Evolutionary conservation across 2,888 invertebrate species (phyloP).

Genomic region (Bibio marci): DNA sequence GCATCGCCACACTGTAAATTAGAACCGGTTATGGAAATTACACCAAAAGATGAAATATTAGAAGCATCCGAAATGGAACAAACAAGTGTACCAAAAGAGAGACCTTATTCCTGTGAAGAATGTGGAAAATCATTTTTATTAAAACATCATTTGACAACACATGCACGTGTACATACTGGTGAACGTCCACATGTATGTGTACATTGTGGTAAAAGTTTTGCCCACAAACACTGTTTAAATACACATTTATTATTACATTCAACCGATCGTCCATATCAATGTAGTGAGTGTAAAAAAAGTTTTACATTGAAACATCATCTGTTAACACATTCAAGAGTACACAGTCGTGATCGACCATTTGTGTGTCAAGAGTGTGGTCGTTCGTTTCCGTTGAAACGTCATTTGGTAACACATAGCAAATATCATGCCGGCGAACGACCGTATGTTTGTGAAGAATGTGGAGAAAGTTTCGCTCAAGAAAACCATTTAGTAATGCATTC

Average conservation of each 20-base stretch:
- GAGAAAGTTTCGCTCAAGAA: slow-evolving; percentile 80
- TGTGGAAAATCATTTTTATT: slow-evolving; percentile 70
- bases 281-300: slow-evolving; percentile 71
- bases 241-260: slow-evolving; percentile 67
- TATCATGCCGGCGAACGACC: slow-evolving; percentile 74
- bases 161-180: slow-evolving; percentile 66
- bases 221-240: slow-evolving; percentile 67
- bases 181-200: slow-evolving; percentile 62
- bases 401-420: slow-evolving; percentile 70
- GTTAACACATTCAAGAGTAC: slow-evolving; percentile 61
- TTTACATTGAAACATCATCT: slow-evolving; percentile 74
- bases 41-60: slow-evolving; percentile 25
- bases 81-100: slow-evolving; percentile 34
- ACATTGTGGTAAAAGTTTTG: slow-evolving; percentile 66
- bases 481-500: slow-evolving; percentile 49
- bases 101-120: slow-evolving; percentile 67
- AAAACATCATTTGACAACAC: slow-evolving; percentile 71
- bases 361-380: slow-evolving; percentile 69
- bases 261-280: slow-evolving; percentile 65
- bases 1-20: slow-evolving; percentile 28
- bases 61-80: neutral
- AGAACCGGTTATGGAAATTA: slow-evolving; percentile 29
- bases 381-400: slow-evolving; percentile 64
- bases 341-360: slow-evolving; percentile 65
- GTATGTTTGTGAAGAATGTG: slow-evolving; percentile 75